phyloP scores from a whole-genome alignment of 1,140 invertebrate genomes.

The Proales similis region DNA sequence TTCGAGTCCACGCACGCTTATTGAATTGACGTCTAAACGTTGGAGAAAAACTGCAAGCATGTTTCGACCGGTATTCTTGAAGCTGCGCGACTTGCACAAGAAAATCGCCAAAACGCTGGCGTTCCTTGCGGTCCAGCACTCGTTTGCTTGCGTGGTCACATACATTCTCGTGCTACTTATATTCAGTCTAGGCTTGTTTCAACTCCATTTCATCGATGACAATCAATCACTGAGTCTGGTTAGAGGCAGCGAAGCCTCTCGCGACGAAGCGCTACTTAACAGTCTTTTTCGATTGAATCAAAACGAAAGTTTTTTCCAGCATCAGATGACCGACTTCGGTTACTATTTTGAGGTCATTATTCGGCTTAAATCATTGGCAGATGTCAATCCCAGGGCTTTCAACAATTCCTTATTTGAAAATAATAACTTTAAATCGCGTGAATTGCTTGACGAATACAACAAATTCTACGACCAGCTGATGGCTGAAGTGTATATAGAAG shows the following conservation, averaged over 20 bases:
- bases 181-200: slow-evolving; percentile 16
- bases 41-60: no score
- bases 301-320: slow-evolving; percentile 22
- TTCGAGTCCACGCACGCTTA: no score
- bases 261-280: not conserved
- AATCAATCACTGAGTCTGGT: slow-evolving; percentile 18
- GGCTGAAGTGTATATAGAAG: not conserved
- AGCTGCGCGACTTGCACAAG: slow-evolving; percentile 27
- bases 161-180: not conserved
- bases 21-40: no score
- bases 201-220: not conserved
- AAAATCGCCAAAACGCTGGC: slow-evolving; percentile 8
- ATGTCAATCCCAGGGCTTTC: no score
- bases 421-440: not conserved
- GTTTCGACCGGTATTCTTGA: slow-evolving; percentile 27
- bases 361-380: not conserved
- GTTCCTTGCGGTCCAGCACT: slow-evolving; percentile 3
- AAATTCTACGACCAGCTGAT: slow-evolving; percentile 24
- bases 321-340: slow-evolving; percentile 10
- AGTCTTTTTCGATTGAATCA: not conserved
- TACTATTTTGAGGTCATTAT: slow-evolving; percentile 26
- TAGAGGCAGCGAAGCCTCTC: not conserved
- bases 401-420: no score
- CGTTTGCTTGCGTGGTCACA: not conserved
- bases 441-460: slow-evolving; percentile 17